phyloP scores from a whole-genome alignment of 2,113 vertebrate genomes.

The Peromyscus californicus region DNA sequence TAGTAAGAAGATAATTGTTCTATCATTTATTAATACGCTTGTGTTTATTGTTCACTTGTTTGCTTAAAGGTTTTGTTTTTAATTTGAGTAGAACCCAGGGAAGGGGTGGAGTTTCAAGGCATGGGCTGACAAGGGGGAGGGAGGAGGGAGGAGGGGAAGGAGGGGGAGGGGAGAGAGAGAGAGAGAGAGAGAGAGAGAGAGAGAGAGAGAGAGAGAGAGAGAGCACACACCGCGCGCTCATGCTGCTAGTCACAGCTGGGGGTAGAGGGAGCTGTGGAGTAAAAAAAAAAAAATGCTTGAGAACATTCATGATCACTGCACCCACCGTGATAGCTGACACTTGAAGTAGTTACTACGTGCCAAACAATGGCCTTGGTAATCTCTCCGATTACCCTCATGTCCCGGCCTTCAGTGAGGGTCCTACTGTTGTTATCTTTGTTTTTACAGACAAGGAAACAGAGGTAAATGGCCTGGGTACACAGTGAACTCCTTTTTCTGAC shows the following conservation, averaged over 20 bases:
- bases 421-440: background rate
- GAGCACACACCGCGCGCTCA: no score
- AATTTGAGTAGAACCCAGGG: background rate
- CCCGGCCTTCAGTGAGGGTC: background rate
- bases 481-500: background rate
- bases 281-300: background rate
- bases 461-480: no score
- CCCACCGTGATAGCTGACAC: background rate
- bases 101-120: background rate
- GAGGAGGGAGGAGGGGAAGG: no score
- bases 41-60: slow-evolving; percentile 43
- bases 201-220: no score
- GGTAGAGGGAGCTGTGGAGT: background rate
- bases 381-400: background rate
- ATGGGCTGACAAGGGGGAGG: background rate
- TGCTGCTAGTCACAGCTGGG: background rate
- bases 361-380: background rate
- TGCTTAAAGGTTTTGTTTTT: background rate
- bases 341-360: background rate
- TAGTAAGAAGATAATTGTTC: slow-evolving; percentile 6
- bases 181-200: no score
- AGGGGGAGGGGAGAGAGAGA: no score
- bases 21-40: slow-evolving; percentile 14
- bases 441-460: background rate
- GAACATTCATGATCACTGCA: background rate